phyloP scores from a whole-genome alignment of 2,888 invertebrate species.

The Drepana falcataria region DNA sequence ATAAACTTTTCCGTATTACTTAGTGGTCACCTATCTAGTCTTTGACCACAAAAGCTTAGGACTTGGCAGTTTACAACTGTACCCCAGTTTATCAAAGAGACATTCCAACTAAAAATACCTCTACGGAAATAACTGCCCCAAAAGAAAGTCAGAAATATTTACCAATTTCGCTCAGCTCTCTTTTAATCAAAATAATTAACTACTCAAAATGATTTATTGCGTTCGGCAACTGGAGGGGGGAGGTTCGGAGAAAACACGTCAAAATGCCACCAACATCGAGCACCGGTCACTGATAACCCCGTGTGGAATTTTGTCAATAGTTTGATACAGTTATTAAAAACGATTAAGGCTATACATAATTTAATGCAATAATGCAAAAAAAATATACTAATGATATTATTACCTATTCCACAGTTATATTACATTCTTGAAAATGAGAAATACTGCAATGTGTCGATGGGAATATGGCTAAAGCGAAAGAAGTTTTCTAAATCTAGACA shows the following conservation, averaged over 20 bases:
- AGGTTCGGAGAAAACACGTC: slow-evolving; percentile 22
- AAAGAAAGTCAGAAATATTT: slow-evolving; percentile 37
- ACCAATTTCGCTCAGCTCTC: slow-evolving; percentile 39
- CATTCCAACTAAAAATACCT: slow-evolving; percentile 6
- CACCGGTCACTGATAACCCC: slow-evolving; percentile 24
- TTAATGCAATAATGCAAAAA: no score
- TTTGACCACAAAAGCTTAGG: background rate
- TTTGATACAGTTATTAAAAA: slow-evolving; percentile 19
- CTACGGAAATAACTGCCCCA: slow-evolving; percentile 21
- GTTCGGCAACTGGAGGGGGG: slow-evolving; percentile 28
- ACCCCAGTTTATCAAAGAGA: background rate
- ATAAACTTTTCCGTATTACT: background rate
- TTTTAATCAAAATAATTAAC: slow-evolving; percentile 71
- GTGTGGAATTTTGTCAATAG: slow-evolving; percentile 29
- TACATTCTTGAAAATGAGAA: no score
- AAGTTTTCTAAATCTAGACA: no score
- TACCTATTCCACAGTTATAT: no score
- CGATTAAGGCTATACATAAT: no score
- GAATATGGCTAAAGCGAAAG: no score
- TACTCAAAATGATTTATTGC: slow-evolving; percentile 61
- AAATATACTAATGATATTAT: no score
- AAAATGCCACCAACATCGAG: slow-evolving; percentile 29
- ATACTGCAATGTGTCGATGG: no score
- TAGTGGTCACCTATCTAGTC: background rate
- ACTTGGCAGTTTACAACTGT: background rate